phyloP scores from a whole-genome alignment of 2,888 invertebrate genomes.

The Petrolisthes cinctipes region DNA sequence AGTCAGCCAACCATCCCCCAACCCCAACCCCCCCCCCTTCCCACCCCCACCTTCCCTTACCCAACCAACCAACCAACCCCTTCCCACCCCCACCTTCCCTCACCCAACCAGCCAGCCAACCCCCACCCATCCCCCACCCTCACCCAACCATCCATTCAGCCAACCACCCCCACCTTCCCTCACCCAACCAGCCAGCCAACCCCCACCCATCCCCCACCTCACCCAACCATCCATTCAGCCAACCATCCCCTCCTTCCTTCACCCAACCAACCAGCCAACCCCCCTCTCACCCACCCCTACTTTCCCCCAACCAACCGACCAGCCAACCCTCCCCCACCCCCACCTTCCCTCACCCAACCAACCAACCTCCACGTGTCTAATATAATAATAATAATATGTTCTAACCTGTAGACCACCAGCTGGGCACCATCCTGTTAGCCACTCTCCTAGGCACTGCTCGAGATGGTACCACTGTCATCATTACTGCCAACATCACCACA shows the following conservation, averaged over 20 bases:
- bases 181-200: background rate
- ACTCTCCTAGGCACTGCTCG: conserved; percentile 48
- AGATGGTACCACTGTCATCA: background rate
- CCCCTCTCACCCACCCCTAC: background rate
- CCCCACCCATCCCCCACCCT: background rate
- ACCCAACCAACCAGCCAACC: background rate
- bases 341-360: background rate
- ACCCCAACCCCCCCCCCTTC: too few species aligned
- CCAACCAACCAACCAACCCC: background rate
- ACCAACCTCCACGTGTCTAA: background rate
- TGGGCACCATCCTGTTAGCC: conserved; percentile 64
- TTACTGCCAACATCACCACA: conserved; percentile 26
- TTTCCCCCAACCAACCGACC: background rate
- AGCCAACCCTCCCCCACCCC: background rate
- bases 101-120: background rate
- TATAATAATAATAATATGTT: background rate
- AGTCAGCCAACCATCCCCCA: background rate
- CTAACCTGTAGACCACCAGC: conserved; percentile 62
- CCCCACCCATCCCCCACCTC: background rate
- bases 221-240: background rate
- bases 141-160: background rate
- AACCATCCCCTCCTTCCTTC: background rate
- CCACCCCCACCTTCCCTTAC: background rate
- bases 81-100: background rate
- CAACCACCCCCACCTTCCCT: background rate